Evolutionary conservation across 2,888 invertebrate genomes (phyloP).

Genomic region (Eupithecia centaureata): DNA sequence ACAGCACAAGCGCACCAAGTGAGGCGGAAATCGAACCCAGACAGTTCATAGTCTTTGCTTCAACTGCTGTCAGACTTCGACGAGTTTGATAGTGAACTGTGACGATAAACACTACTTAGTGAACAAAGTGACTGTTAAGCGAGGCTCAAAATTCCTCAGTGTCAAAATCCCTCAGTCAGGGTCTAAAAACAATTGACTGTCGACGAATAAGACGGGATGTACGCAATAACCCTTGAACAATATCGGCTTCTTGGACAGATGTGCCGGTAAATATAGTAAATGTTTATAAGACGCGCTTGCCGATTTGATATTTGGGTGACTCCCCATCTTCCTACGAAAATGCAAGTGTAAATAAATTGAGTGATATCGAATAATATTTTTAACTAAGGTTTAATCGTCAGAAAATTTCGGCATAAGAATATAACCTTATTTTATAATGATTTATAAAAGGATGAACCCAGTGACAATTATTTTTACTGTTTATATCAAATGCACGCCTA

Average conservation of each 20-base stretch:
- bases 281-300: not conserved
- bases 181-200: not conserved
- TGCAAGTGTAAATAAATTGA: not conserved
- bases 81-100: slow-evolving; percentile 37
- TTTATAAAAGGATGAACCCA: slow-evolving; percentile 1
- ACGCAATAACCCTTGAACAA: not conserved
- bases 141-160: not conserved
- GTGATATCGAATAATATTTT: not conserved
- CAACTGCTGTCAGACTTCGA: slow-evolving; percentile 57
- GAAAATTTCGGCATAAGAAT: not conserved
- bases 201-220: not conserved
- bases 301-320: not conserved
- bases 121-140: not conserved
- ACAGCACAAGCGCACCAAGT: slow-evolving; percentile 76
- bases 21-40: slow-evolving; percentile 79
- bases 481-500: not conserved
- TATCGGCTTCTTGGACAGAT: not conserved
- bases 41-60: slow-evolving; percentile 76
- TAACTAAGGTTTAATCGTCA: not conserved
- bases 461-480: not conserved
- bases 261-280: not conserved
- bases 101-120: slow-evolving; percentile 8
- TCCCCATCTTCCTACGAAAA: not conserved
- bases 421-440: not conserved
- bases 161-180: not conserved